Percentiles rank a stretch among this genome's conserved stretches.
phyloP scores from a whole-genome alignment of 2,797 vertebrate species.

The Takifugu rubripes region DNA sequence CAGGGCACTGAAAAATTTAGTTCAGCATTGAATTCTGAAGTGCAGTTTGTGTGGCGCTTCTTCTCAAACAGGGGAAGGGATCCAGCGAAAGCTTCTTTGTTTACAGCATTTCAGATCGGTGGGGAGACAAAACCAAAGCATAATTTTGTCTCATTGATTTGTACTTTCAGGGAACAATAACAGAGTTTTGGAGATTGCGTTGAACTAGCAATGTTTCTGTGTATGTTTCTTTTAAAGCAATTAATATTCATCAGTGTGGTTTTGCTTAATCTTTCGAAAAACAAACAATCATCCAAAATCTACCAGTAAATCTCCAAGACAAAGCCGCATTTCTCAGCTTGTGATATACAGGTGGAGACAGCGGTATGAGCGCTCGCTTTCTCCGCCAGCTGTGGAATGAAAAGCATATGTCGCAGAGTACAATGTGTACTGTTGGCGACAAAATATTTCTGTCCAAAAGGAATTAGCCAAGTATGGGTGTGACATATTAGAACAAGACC shows the following conservation, averaged over 20 bases:
- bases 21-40: too few relatives aligned
- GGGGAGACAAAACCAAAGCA: neutral
- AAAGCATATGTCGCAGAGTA: slow-evolving; percentile 27
- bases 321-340: neutral
- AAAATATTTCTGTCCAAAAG: slow-evolving; percentile 13
- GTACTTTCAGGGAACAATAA: neutral
- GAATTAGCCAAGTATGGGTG: slow-evolving; percentile 12
- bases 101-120: neutral
- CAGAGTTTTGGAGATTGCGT: slow-evolving; percentile 5
- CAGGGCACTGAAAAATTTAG: too few relatives aligned
- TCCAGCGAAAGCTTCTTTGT: too few relatives aligned
- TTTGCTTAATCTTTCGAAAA: slow-evolving; percentile 9
- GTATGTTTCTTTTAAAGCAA: slow-evolving; percentile 3
- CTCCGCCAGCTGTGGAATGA: slow-evolving; percentile 35
- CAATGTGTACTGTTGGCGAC: slow-evolving; percentile 21
- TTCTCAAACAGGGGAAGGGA: too few relatives aligned
- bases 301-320: slow-evolving; percentile 2
- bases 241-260: slow-evolving; percentile 4
- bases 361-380: neutral
- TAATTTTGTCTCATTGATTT: neutral
- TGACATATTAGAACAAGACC: slow-evolving; percentile 19
- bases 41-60: too few relatives aligned
- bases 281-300: slow-evolving; percentile 9
- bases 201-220: slow-evolving; percentile 8
- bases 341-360: slow-evolving; percentile 15